Base-by-base conservation (phyloP, 2,888 invertebrate species). In the Caenorhabditis virilis region DNA sequence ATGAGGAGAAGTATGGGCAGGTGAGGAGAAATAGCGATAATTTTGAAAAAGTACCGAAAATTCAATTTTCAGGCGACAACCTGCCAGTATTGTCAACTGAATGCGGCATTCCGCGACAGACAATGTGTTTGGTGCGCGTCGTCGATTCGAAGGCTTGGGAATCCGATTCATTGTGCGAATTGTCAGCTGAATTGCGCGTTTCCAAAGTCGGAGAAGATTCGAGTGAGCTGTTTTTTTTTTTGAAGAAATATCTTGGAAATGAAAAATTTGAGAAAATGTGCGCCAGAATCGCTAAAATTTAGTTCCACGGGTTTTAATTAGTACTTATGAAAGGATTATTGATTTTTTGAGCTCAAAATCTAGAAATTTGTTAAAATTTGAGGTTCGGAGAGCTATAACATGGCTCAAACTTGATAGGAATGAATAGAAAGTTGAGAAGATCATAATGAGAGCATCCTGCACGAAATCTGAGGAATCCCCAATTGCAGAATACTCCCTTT, bases 91-190 rank as follows among this genome's bases (percentile, higher is more conserved):
- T 80, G 79, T 42, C 62, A 77, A 43, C 49, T 80, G 46, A 77
- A 74, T 33, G 79, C 79, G 7, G 79, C 78, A 2, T 80, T 79
- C 46, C 72, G 63, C 42, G 78, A 78, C 7, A 57, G 62, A 35
- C 71, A 62, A n/a, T 79, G 79, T 42, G 78, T 78, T 16, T 74
- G 76, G 57, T 79, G 79, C 42, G 63, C 74, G 2, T 65, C 76
- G 57, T 66, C 72, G 7, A 77, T 78, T 45, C 51, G 79, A 15
- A 76, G 74, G 50, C 55, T 68, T 42, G 79, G 79, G 15, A 30
- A 51, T 9, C 79, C 79, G 9, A 64, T 69, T 22, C 56, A 63
- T 26, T 79, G 79, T 51, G 69, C 62, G 25, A 69, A 76, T 42
- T 79, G 79, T 50, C 56, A 70, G 35, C 41, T 74, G 25, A 72